Base-by-base conservation (phyloP, 2,888 invertebrate genomes). In the Ditylenchus weischeri region DNA sequence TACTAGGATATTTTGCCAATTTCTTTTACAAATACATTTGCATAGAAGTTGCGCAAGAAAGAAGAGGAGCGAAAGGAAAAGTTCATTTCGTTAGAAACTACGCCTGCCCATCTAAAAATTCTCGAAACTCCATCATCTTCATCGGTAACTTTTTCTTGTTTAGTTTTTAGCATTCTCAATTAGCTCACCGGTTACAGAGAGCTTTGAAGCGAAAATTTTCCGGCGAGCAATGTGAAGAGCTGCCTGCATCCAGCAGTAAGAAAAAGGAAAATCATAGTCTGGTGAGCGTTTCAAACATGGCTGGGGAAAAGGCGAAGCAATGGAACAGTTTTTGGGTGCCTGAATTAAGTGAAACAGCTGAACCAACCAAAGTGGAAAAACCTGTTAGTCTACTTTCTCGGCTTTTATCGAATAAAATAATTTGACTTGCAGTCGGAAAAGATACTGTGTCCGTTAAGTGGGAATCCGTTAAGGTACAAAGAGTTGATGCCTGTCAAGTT, bases 401-500 rank as follows among this genome's bases (percentile, higher is more conserved):
- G 1, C 43, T 43, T 29, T 5, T 29, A 5, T 2, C 29, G 5
- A 29, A 4, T 29, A 29, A 5, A 29, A 29, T 29, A 2, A 29
- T 29, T 29, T 29, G 29, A 29, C 29, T 29, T 29, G 2, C 29
- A 71, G 71, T 69, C 71, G n/a, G 49, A 88, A 77, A 88, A 88
- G 65, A 88, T 93, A 47, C 88, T 88, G 61, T 92, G 92, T 82
- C 93, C 93, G 0, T 88, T 93, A 80, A 91, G 90, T 77, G 89
- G 90, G 0, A 90, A 89, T 80, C 90, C 91, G 4, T 84, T 98
- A 29, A 92, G 90, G 85, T 87, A 91, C 79, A 96, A 95, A 83
- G 93, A 96, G 84, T 86, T 99, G 48, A 90, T 95, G 76, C 88
- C 90, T 76, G 90, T 98, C 0, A 91, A 92, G 82, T 98, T 98